Conservation (phyloP, 1,140 invertebrate genomes). For the Melanaphis sacchari region DNA sequence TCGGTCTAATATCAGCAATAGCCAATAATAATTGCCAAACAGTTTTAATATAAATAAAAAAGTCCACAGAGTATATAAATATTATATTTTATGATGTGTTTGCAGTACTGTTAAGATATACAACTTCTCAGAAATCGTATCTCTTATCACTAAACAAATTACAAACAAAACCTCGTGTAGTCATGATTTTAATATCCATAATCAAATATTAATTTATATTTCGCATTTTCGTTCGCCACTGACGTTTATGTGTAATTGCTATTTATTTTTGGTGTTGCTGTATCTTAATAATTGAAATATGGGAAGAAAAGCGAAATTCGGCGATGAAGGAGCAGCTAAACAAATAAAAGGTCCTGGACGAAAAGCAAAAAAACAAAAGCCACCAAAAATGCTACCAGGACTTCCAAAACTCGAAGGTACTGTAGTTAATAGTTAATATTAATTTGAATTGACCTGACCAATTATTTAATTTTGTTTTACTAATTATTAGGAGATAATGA, state of each 20-base stretch:
- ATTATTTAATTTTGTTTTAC: constrained; percentile 37
- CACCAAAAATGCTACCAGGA: constrained; percentile 74
- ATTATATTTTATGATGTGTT: no score
- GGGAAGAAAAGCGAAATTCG: constrained; percentile 87
- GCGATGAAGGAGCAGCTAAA: constrained; percentile 72
- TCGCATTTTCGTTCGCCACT: background rate
- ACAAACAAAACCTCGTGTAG: constrained; percentile 36
- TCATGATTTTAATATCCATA: background rate
- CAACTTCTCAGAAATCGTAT: background rate
- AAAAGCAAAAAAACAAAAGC: constrained; percentile 84
- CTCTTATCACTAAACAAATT: constrained; percentile 12
- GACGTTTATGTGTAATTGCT: background rate
- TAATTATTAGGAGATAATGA: constrained; percentile 62
- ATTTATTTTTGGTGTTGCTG: background rate
- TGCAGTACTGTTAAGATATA: no score
- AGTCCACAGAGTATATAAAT: no score
- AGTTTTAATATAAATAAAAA: no score
- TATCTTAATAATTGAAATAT: constrained; percentile 66
- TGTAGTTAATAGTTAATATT: constrained; percentile 50
- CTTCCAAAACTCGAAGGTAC: constrained; percentile 66
- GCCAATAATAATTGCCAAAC: no score
- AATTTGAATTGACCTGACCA: background rate
- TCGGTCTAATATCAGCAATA: no score
- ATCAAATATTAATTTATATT: background rate
- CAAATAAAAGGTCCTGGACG: constrained; percentile 75